Base-by-base conservation (phyloP, 2,888 invertebrate genomes). In the Keiferia lycopersicella region DNA sequence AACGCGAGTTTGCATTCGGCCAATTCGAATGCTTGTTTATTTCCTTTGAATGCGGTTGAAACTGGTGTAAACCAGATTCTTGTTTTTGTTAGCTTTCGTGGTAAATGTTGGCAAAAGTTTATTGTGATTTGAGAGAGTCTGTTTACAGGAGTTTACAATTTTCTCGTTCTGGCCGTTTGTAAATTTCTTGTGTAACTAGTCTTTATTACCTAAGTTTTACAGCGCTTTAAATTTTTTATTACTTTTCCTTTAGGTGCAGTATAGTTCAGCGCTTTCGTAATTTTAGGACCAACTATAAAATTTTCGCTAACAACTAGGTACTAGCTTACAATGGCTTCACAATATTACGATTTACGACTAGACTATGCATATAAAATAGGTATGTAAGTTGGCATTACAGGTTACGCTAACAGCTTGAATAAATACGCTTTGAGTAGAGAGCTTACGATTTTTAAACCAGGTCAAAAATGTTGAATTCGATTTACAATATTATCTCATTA, bases 11-110 rank as follows among this genome's bases (percentile, higher is more conserved):
- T 48, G 61, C 48, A 56, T 64, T 61, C 50, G 18, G 64, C 57
- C 64, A 65, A 61, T 65, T 20, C 57, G 48, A 57, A 58, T 22
- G 57, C 62, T 62, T 65, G 64, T 65, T 65, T 58, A 58, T 45
- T 62, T 65, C 34, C 58, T 41, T 63, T 48, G 30, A 3, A 61
- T 61, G 50, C 50, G 45, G 20, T 58, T 34, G 48, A 20, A 63
- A 41, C 62, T 38, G 26, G 53, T 56, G 56, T 62, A 56, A 62
- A 50, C 61, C 34, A 22, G 50, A 50, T 61, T 61, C 50, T 61
- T 41, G 39, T 45, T 60, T 12, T 51, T 62, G 41, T 60, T 45
- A n/a, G 41, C 22, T 53, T 53, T 26, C 26, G 34, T 26, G 45
- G 41, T 45, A 56, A 56, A 56, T 56, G 56, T 56, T 56, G 56